Evolutionary conservation across 2,113 vertebrate genomes (phyloP).

Genomic region (Rhinichthys klamathensis): DNA sequence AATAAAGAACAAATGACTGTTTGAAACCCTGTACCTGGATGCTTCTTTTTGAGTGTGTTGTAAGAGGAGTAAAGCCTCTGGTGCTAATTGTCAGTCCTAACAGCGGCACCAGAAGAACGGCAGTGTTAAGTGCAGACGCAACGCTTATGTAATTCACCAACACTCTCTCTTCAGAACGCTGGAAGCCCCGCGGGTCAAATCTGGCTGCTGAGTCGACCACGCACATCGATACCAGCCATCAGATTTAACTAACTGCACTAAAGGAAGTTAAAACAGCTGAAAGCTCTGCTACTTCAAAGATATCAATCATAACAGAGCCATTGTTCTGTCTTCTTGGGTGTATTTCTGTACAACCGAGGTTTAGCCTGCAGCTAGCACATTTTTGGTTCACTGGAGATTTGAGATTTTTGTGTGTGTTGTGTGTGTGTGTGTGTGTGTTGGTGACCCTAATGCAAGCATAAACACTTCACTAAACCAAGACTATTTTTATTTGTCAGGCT

Average conservation of each 20-base stretch:
- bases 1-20: neutral
- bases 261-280: slow-evolving; percentile 45
- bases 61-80: neutral
- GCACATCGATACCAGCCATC: slow-evolving; percentile 51
- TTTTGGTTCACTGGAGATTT: slow-evolving; percentile 8
- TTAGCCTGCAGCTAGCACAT: neutral
- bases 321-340: neutral
- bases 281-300: slow-evolving; percentile 42
- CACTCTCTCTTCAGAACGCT: slow-evolving; percentile 20
- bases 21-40: neutral
- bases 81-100: neutral
- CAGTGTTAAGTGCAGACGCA: slow-evolving; percentile 33
- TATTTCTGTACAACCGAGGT: neutral
- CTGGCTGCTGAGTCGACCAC: slow-evolving; percentile 40
- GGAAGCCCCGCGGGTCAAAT: slow-evolving; percentile 17
- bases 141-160: slow-evolving; percentile 47
- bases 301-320: neutral
- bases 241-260: slow-evolving; percentile 21
- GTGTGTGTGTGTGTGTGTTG: too few relatives aligned
- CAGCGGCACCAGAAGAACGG: slow-evolving; percentile 15
- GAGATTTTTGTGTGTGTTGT: too few relatives aligned
- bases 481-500: neutral
- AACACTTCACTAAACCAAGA: slow-evolving; percentile 7
- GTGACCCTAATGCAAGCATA: neutral
- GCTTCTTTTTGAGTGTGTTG: neutral